Evolutionary conservation across 2,113 vertebrate genomes (phyloP).

Genomic region (Anguilla rostrata): DNA sequence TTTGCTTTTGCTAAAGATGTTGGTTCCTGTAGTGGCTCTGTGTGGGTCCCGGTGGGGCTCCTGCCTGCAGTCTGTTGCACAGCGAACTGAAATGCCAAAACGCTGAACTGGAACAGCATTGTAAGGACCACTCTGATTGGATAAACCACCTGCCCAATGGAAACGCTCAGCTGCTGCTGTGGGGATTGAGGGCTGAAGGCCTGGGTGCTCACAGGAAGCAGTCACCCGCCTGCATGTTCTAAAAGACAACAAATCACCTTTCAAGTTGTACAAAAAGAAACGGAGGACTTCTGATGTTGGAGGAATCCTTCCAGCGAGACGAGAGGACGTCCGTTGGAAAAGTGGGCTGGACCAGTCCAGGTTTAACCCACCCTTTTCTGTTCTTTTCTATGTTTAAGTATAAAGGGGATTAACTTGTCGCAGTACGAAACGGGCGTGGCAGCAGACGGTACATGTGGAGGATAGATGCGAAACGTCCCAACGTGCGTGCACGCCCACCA

Average conservation of each 20-base stretch:
- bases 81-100: not conserved
- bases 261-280: too few species aligned
- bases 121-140: slow-evolving; percentile 5
- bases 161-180: not conserved
- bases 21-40: slow-evolving; percentile 4
- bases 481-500: not conserved
- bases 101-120: slow-evolving; percentile 9
- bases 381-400: slow-evolving; percentile 14
- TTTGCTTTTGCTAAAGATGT: slow-evolving; percentile 8
- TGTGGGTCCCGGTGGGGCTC: not conserved
- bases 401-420: not conserved
- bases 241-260: too few species aligned
- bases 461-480: too few species aligned
- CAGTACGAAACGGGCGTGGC: not conserved
- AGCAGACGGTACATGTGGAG: not conserved
- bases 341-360: slow-evolving; percentile 15
- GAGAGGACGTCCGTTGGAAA: slow-evolving; percentile 6
- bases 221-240: not conserved
- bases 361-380: not conserved
- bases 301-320: not conserved
- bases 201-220: not conserved
- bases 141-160: not conserved
- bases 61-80: slow-evolving; percentile 11
- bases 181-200: not conserved
- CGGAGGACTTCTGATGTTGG: too few species aligned